These are phyloP conservation scores for Perodicticus potto DNA, from an alignment of 2,797 vertebrate species.

Conservation along the genomic window DNA sequence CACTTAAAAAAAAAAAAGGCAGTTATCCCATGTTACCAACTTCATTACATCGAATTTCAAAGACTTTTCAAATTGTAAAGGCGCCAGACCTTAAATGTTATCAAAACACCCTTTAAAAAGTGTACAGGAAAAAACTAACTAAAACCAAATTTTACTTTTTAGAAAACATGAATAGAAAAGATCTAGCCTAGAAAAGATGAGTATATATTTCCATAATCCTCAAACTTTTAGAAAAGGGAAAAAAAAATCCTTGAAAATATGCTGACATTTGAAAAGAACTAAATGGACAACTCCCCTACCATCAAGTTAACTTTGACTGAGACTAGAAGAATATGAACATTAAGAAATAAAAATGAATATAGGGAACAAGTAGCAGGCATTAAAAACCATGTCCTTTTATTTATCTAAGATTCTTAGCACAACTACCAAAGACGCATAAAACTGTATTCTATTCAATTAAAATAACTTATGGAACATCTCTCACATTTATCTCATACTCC, in stretches of 20 bases:
- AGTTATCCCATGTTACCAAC: background rate
- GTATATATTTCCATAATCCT: background rate
- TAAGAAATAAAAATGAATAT: background rate
- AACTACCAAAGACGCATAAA: constrained; percentile 19
- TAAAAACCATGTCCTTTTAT: constrained; percentile 1
- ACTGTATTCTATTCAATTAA: constrained; percentile 39
- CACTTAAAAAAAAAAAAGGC: background rate
- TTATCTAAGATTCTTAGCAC: constrained; percentile 32
- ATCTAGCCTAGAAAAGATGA: background rate
- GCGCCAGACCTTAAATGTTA: background rate
- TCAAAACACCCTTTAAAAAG: background rate
- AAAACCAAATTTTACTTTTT: background rate
- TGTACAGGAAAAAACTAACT: background rate
- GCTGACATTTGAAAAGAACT: background rate
- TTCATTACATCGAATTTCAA: constrained; percentile 12
- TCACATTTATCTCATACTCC: background rate
- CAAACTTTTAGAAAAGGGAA: background rate
- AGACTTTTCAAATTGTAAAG: background rate
- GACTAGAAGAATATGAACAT: background rate
- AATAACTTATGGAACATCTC: background rate
- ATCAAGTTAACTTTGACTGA: background rate
- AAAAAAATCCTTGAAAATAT: background rate
- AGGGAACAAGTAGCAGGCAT: background rate
- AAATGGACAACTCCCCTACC: background rate
- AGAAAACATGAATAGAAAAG: background rate